Conservation (phyloP, 2,113 vertebrate species). For the Tragelaphus strepsiceros region DNA sequence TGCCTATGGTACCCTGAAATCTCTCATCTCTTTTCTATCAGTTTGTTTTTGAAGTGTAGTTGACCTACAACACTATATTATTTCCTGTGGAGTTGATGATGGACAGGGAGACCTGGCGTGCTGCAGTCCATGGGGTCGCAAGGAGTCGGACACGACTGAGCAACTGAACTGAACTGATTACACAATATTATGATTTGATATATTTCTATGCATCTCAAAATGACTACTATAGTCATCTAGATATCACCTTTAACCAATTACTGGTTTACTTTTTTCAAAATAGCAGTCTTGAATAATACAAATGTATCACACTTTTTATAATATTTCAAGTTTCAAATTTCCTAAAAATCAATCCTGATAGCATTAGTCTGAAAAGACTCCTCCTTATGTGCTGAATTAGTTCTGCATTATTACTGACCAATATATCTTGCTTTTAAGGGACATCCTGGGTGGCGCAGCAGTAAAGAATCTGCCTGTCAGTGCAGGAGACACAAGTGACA, state of each 20-base stretch:
- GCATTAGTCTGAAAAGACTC: background rate
- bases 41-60: background rate
- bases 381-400: background rate
- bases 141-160: fast-evolving
- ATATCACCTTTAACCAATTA: background rate
- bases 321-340: background rate
- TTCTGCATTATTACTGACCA: background rate
- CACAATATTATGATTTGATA: background rate
- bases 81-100: background rate
- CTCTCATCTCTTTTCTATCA: background rate
- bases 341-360: background rate
- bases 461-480: background rate
- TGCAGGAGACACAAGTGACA: background rate
- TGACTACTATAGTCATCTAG: background rate
- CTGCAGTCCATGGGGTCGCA: background rate
- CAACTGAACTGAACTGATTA: background rate
- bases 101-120: fast-evolving
- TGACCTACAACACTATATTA: background rate
- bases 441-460: fast-evolving
- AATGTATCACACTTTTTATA: background rate
- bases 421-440: background rate
- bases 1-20: background rate
- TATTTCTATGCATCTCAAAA: background rate
- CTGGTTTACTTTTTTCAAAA: background rate
- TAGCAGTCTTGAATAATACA: background rate